A percentile compares a stretch with the other conserved stretches of the same genome.
phyloP scores from a whole-genome alignment of 2,113 vertebrate genomes.

The Ceyx margarethae region DNA sequence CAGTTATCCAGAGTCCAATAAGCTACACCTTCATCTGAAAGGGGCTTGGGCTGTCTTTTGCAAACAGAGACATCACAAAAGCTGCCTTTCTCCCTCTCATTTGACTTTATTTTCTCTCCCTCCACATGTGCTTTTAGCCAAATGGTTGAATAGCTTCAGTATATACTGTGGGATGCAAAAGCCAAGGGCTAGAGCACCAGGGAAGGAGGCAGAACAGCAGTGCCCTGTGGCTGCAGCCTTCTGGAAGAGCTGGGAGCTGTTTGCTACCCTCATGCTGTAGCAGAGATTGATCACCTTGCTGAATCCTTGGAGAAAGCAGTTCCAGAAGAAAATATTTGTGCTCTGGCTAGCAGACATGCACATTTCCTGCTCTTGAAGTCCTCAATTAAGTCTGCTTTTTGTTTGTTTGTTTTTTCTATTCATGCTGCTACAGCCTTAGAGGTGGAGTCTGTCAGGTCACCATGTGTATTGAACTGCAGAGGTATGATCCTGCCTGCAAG shows the following conservation, averaged over 20 bases:
- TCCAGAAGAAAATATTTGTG: conserved; percentile 47
- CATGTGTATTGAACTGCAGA: neutral
- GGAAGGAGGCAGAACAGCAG: conserved; percentile 41
- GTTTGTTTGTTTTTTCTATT: neutral
- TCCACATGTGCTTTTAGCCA: conserved; percentile 66
- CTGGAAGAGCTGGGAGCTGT: conserved; percentile 41
- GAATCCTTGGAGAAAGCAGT: conserved; percentile 36
- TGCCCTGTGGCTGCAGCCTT: conserved; percentile 46
- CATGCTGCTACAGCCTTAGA: neutral
- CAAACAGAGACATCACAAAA: conserved; percentile 52
- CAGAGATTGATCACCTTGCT: conserved; percentile 20
- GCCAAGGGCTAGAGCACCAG: conserved; percentile 44
- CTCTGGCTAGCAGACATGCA: conserved; percentile 28
- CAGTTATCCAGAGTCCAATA: neutral
- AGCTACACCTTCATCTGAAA: neutral
- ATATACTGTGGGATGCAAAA: conserved; percentile 33
- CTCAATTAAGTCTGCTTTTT: conserved; percentile 11
- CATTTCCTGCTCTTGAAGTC: conserved; percentile 36
- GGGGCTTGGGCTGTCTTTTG: conserved; percentile 15
- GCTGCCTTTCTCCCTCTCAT: conserved; percentile 68
- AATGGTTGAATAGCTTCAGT: conserved; percentile 71
- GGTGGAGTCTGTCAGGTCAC: neutral
- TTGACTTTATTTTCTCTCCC: conserved; percentile 67
- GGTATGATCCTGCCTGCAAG: neutral
- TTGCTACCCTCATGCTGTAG: conserved; percentile 3